Evolutionary conservation across 35 echinoderm and acorn worm genomes (phyloP).

Genomic region (Strongylocentrotus purpuratus): DNA sequence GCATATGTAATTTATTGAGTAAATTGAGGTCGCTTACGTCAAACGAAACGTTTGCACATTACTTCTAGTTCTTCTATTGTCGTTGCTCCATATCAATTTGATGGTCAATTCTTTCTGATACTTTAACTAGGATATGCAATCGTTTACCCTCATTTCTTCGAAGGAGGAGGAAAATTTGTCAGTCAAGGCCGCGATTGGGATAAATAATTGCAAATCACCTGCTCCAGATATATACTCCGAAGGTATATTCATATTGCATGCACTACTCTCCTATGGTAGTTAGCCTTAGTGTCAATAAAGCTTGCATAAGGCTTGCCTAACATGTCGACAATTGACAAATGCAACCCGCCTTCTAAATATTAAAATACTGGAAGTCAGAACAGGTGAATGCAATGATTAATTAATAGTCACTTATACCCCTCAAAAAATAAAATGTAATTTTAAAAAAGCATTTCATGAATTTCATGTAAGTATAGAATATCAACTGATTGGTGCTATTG

Average conservation of each 20-base stretch:
- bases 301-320: not conserved
- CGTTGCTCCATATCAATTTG: not conserved
- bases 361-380: no score
- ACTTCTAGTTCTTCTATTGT: not conserved
- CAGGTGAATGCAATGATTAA: no score
- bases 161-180: not conserved
- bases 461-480: no score
- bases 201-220: not conserved
- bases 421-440: no score
- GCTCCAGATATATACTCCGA: not conserved
- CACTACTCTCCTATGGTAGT: not conserved
- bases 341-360: not conserved
- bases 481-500: no score
- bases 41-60: constrained; percentile 9
- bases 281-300: no score
- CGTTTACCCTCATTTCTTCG: not conserved
- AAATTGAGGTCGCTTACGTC: not conserved
- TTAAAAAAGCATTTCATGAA: no score
- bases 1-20: not conserved
- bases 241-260: not conserved
- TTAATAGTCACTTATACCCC: no score
- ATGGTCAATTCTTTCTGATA: not conserved
- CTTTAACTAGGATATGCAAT: not conserved
- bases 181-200: not conserved
- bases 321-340: not conserved